Evolutionary conservation across 1,140 invertebrate species (phyloP), one percentile per base, ranked within the genome.

Genomic region (Dysdera silvatica): DNA sequence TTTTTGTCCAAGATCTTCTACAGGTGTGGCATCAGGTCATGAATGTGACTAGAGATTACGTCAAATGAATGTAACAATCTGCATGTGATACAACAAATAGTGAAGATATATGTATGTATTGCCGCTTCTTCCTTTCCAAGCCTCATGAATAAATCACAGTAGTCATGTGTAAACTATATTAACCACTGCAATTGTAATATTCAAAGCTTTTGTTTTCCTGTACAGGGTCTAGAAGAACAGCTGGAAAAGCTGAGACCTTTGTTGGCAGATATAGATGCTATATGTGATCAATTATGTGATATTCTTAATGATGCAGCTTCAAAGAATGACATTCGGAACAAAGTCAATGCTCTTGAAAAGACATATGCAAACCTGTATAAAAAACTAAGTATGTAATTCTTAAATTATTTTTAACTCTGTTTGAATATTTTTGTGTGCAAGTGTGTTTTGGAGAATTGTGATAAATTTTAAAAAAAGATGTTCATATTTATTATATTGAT

Each of bases 261-360:
- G 8, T 74, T 96, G 37, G 87, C 89, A 8, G 89, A 94, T 74
- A 84, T 89, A 20, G 89, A 93, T 74, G 84, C 88, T 7, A 83
- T 92, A 1, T 91, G 89, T 12, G 85, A 85, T 10, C 85, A 92
- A 33, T 76, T 98, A 0, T 89, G 87, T 71, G 85, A 89, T 58
- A 89, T 93, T 48, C 78, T 95, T 24, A 89, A 88, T 61, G 93
- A 97, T 77, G 84, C 90, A 1, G 85, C 89, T 0, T 90, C 90
- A 0, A 84, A 88, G 62, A 86, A 87, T 23, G 93, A 98, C 74
- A 91, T 97, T 53, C 88, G 89, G 76, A 84, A 83, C 48, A 95
- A 95, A 75, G 79, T 96, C 24, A 80, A 83, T 0, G 85, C 86
- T 4, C 82, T 91, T 23, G 87, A 84, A 12, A 82, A 89, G 51